Base-by-base conservation (phyloP, 2,113 vertebrate species). In the Clarias magur region DNA sequence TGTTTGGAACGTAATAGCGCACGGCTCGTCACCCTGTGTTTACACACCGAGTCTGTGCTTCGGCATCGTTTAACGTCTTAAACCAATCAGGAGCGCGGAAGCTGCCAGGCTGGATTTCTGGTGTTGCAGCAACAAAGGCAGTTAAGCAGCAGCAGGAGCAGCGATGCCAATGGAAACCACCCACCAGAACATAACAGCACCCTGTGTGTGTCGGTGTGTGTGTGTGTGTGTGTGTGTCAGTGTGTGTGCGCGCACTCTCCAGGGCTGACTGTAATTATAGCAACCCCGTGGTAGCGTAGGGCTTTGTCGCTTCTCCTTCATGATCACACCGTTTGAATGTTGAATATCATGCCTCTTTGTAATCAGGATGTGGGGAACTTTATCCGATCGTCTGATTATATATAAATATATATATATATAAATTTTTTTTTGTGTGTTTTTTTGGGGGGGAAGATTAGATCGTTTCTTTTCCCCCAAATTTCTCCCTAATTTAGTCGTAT, bases 101-200 rank as follows among this genome's bases (percentile, higher is more conserved):
- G 67, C 30, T 70, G 68, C 7, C 68, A 25, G 38, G 42, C 38
- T 5, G 21, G 72, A 13, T 75, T 25, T 75, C 38, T 75, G 38
- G 72, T 75, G 72, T 48, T 75, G 72, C 38, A 53, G 72, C 72
- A 75, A 75, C 72, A 75, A 75, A 75, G 38, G 11, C 72, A 25
- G 72, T 75, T 75, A 48, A 53, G 34, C 34, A 42, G 70, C 70
- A 72, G 15, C 7, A 38, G 12, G 1, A 23, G 70, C 38, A 12
- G 38, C 4, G 38, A 73, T 73, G 70, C 10, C 70, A 73, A 23
- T 73, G 34, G 34, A 73, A 73, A 73, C 70, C 70, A 42, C 34
- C 19, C 70, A 73, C 70, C 38, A 73, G 70, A 73, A 73, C 70
- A 73, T 42, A 42, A 73, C 19, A 72, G 70, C 17, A 48, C 48